Conservation (phyloP, 2,113 vertebrate genomes). For the Aphyosemion australe region DNA sequence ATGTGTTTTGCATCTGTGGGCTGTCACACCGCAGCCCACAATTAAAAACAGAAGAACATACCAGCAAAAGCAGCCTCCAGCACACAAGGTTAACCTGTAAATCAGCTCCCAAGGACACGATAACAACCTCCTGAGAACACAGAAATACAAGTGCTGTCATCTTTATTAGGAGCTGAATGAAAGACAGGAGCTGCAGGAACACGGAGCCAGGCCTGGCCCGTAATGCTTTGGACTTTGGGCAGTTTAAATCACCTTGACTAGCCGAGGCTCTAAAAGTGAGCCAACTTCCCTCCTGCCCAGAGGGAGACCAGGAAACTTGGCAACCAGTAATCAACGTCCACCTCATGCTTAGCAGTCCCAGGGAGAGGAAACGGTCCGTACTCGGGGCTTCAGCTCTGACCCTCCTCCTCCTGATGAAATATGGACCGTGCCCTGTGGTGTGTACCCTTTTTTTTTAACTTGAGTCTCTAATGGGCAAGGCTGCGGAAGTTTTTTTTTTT, state of each 20-base stretch:
- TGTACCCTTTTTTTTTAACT: conserved; percentile 70
- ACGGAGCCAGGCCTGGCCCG: conserved; percentile 34
- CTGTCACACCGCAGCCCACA: conserved; percentile 20
- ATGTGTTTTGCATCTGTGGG: conserved; percentile 21
- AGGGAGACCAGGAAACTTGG: conserved; percentile 41
- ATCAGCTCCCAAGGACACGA: conserved; percentile 69
- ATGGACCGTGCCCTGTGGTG: conserved; percentile 58
- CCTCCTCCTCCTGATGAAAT: conserved; percentile 57
- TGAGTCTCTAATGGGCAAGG: conserved; percentile 46
- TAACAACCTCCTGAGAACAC: conserved; percentile 67
- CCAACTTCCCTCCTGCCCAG: conserved; percentile 49
- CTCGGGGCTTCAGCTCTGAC: conserved; percentile 74
- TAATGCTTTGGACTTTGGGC: conserved; percentile 50
- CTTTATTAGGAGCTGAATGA: conserved; percentile 69
- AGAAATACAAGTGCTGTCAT: conserved; percentile 67
- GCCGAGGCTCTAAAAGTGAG: conserved; percentile 43
- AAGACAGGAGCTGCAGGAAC: conserved; percentile 66
- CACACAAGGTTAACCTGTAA: conserved; percentile 65
- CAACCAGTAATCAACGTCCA: conserved; percentile 65
- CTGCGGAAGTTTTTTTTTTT: conserved; percentile 19
- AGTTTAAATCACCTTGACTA: conserved; percentile 76
- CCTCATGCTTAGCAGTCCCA: conserved; percentile 49
- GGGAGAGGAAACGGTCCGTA: conserved; percentile 68
- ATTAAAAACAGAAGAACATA: conserved; percentile 63
- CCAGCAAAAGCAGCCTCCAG: conserved; percentile 47